Conservation (phyloP, 2,113 vertebrate species). For the Anser brachyrhynchus region DNA sequence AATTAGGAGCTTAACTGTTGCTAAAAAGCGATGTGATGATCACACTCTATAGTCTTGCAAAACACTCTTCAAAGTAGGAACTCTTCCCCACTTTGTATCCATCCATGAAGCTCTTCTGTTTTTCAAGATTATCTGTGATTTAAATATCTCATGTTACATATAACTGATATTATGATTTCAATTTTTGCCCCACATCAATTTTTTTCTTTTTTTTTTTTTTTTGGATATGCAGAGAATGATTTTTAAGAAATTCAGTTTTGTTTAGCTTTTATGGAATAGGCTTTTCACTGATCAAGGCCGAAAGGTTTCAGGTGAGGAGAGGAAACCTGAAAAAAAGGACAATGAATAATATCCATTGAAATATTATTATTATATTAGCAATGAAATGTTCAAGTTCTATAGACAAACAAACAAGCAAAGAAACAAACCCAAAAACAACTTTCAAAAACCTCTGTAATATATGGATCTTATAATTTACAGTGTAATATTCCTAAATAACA, state of each 20-base stretch:
- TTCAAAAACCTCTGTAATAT: not conserved
- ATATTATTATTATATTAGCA: not conserved
- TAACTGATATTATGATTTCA: not conserved
- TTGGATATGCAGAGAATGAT: accelerated
- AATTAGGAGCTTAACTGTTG: not conserved
- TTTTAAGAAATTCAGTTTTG: not conserved
- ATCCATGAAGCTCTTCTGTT: not conserved
- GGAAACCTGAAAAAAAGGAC: not conserved
- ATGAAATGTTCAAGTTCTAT: not conserved
- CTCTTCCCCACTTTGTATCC: not conserved
- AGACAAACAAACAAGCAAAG: not conserved
- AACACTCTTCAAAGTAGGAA: not conserved
- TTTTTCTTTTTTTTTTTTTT: not conserved
- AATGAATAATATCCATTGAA: not conserved
- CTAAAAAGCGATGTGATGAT: not conserved
- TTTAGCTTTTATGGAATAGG: not conserved
- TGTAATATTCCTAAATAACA: not conserved
- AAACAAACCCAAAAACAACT: not conserved
- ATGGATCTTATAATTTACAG: not conserved
- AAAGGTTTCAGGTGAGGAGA: not conserved
- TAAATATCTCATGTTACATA: not conserved
- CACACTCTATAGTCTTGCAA: not conserved
- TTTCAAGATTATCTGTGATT: not conserved
- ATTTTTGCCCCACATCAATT: not conserved
- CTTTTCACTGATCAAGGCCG: not conserved